These are phyloP conservation scores for Maconellicoccus hirsutus DNA, from an alignment of 1,140 invertebrate genomes.

Conservation along the genomic window DNA sequence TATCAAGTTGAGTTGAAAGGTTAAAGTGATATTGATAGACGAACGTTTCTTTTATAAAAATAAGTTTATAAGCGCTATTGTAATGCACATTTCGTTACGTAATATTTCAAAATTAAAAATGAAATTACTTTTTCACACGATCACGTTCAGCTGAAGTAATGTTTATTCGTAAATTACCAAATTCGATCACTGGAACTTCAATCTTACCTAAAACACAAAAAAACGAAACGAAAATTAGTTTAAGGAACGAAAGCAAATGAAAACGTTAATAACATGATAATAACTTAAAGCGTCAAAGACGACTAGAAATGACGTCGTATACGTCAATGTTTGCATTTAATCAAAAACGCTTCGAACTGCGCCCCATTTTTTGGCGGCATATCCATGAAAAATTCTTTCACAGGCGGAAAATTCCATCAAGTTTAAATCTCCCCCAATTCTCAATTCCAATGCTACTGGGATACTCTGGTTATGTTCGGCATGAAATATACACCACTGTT, in stretches of 20 bases:
- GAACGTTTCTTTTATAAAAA: too few species aligned
- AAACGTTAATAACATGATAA: background rate
- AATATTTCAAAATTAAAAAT: too few species aligned
- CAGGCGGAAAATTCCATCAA: constrained; percentile 3
- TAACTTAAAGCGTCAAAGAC: too few species aligned
- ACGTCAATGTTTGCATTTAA: background rate
- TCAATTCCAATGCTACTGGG: background rate
- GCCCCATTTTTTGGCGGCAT: background rate
- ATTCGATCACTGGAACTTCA: too few species aligned
- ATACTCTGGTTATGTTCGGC: background rate
- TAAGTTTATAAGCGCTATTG: too few species aligned
- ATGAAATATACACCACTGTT: background rate
- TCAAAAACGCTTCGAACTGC: background rate
- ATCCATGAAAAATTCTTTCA: background rate
- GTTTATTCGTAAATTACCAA: too few species aligned
- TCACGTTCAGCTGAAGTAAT: too few species aligned
- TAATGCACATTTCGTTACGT: too few species aligned
- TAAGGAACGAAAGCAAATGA: background rate
- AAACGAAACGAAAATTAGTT: background rate
- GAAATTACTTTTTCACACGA: too few species aligned
- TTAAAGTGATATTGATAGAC: too few species aligned
- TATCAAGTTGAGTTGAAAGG: too few species aligned
- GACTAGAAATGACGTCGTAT: background rate
- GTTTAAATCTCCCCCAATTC: background rate
- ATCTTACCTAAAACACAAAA: background rate